phyloP scores from a whole-genome alignment of 2,888 invertebrate genomes.

The Tachina fera region DNA sequence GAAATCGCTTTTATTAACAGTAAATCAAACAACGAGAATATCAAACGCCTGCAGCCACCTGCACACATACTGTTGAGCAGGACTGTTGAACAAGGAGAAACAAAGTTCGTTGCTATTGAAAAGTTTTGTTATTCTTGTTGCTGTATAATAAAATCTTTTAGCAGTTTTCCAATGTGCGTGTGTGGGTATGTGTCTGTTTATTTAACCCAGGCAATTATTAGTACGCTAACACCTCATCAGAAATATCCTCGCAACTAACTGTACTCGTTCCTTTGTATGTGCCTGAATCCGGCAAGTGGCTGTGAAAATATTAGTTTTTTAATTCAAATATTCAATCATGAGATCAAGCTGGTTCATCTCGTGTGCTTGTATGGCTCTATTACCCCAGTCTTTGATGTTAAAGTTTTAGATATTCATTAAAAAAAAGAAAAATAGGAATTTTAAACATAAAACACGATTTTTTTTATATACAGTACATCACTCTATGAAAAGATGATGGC shows the following conservation, averaged over 20 bases:
- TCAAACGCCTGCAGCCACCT: not conserved
- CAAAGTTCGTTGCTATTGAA: slow-evolving; percentile 5
- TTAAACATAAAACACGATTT: slow-evolving; percentile 35
- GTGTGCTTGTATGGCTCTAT: not conserved
- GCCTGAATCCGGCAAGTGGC: not conserved
- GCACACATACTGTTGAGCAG: not conserved
- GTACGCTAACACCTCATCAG: slow-evolving; percentile 17
- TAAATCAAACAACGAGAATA: not conserved
- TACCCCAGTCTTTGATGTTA: not conserved
- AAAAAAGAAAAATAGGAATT: slow-evolving; percentile 1
- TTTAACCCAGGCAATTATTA: slow-evolving; percentile 37
- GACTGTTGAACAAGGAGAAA: not conserved
- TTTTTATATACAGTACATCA: not conserved
- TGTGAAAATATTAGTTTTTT: slow-evolving; percentile 49
- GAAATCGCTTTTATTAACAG: not conserved
- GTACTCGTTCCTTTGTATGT: not conserved
- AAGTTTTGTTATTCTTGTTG: not conserved
- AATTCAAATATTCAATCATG: slow-evolving; percentile 56
- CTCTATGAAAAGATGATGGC: not conserved
- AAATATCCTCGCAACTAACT: not conserved
- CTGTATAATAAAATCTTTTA: not conserved
- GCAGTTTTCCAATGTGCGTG: not conserved
- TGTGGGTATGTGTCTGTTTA: not conserved
- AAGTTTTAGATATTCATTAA: slow-evolving; percentile 35
- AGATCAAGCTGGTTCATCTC: slow-evolving; percentile 38